A percentile compares a stretch with the other conserved stretches of the same genome.
phyloP scores from a whole-genome alignment of 1,140 invertebrate genomes.

The Zaprionus nigranus region DNA sequence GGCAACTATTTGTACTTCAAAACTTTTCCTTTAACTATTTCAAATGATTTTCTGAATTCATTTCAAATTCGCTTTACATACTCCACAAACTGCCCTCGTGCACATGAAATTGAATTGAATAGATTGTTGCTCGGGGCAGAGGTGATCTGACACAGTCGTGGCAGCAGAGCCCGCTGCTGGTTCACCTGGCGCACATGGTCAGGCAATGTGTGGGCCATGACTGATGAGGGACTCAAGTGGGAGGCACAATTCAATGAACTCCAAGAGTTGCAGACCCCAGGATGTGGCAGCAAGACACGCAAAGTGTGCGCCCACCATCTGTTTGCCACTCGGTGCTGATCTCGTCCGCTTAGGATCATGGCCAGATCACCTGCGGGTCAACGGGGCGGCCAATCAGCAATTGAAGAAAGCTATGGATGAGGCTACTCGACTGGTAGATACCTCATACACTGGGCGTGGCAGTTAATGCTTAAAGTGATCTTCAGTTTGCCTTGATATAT shows the following conservation, averaged over 20 bases:
- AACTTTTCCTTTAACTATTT: neutral
- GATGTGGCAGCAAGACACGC: slow-evolving; percentile 11
- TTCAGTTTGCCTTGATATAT: too few species aligned
- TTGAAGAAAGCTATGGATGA: neutral
- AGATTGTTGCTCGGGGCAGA: slow-evolving; percentile 2
- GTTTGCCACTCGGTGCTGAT: neutral
- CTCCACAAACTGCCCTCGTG: neutral
- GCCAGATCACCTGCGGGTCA: slow-evolving; percentile 58
- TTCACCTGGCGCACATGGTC: too few species aligned
- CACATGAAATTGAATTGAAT: neutral
- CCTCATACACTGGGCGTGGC: neutral
- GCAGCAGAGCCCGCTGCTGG: neutral
- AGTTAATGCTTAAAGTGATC: too few species aligned
- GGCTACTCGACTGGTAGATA: neutral
- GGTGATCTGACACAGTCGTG: neutral
- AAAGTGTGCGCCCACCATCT: slow-evolving; percentile 16
- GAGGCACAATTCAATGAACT: slow-evolving; percentile 39
- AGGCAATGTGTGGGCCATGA: slow-evolving; percentile 15
- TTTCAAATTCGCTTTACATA: neutral
- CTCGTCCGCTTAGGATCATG: slow-evolving; percentile 4
- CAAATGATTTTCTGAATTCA: neutral
- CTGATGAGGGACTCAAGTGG: slow-evolving; percentile 17
- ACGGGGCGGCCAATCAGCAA: slow-evolving; percentile 55
- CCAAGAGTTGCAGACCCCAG: slow-evolving; percentile 34
- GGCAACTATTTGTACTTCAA: neutral